Evolutionary conservation across 2,113 vertebrate genomes (phyloP).

Genomic region (Calidris pygmaea): DNA sequence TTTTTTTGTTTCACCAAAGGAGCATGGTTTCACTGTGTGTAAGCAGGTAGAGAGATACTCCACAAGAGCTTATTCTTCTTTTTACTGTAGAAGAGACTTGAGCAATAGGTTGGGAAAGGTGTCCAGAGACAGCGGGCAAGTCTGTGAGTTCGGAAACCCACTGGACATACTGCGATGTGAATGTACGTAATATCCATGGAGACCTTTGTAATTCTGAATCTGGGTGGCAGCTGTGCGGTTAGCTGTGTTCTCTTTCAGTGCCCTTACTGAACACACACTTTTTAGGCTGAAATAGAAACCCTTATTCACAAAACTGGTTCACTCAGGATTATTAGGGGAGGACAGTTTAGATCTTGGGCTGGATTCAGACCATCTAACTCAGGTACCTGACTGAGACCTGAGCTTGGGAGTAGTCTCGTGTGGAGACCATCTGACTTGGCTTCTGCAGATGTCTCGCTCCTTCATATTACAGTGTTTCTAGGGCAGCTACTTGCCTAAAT

Average conservation of each 20-base stretch:
- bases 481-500: background rate
- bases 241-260: background rate
- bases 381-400: background rate
- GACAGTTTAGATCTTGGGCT: background rate
- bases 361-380: background rate
- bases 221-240: background rate
- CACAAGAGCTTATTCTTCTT: background rate
- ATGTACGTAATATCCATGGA: background rate
- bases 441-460: background rate
- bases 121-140: background rate
- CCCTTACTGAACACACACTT: background rate
- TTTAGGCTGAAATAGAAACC: background rate
- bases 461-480: background rate
- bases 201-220: background rate
- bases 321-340: background rate
- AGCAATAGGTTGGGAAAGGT: background rate
- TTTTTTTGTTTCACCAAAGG: background rate
- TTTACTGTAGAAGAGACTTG: background rate
- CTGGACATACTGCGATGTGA: rapidly evolving
- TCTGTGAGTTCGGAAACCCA: background rate
- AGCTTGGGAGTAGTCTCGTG: background rate
- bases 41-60: background rate
- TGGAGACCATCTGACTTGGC: background rate
- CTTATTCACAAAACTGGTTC: background rate
- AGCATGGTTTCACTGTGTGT: background rate